Conservation (phyloP, 35 echinoderm and acorn worm species). For the Nesometra sesokonis region DNA sequence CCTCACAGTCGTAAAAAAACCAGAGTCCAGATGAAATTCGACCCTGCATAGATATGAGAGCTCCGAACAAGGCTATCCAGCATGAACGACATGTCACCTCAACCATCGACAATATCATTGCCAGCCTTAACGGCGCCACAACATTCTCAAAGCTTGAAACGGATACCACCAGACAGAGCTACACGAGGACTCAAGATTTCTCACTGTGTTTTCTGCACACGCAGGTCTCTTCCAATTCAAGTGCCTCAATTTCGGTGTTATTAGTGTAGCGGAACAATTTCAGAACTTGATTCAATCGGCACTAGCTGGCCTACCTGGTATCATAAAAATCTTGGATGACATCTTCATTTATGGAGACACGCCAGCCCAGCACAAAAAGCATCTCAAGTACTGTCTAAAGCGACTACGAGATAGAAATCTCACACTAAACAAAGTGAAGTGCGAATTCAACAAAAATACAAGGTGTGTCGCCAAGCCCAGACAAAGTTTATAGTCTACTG, state of each 20-base stretch:
- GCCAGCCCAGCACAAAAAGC: constrained; percentile 8
- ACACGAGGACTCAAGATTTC: too few relatives aligned
- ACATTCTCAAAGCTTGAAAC: too few relatives aligned
- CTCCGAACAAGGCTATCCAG: constrained; percentile 24
- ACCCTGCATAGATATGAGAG: too few relatives aligned
- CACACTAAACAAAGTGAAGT: constrained; percentile 45
- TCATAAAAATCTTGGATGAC: constrained; percentile 58
- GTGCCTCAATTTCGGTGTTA: constrained; percentile 59
- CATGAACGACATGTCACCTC: too few relatives aligned
- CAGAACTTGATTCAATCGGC: constrained; percentile 42
- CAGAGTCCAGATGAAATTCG: constrained; percentile 26
- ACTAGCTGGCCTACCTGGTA: too few relatives aligned
- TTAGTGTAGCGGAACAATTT: constrained; percentile 55
- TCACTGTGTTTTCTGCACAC: constrained; percentile 61
- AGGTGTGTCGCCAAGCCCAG: constrained; percentile 11
- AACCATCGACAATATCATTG: too few relatives aligned
- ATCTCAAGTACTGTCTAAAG: constrained; percentile 20
- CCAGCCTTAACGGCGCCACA: too few relatives aligned
- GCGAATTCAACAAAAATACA: too few relatives aligned
- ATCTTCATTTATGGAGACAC: constrained; percentile 22
- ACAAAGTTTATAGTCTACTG: not conserved
- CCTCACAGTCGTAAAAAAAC: too few relatives aligned
- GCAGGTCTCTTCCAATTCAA: too few relatives aligned
- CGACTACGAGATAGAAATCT: too few relatives aligned
- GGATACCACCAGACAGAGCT: constrained; percentile 66